Base-by-base conservation (phyloP, 2,113 vertebrate genomes). In the Scomber japonicus region DNA sequence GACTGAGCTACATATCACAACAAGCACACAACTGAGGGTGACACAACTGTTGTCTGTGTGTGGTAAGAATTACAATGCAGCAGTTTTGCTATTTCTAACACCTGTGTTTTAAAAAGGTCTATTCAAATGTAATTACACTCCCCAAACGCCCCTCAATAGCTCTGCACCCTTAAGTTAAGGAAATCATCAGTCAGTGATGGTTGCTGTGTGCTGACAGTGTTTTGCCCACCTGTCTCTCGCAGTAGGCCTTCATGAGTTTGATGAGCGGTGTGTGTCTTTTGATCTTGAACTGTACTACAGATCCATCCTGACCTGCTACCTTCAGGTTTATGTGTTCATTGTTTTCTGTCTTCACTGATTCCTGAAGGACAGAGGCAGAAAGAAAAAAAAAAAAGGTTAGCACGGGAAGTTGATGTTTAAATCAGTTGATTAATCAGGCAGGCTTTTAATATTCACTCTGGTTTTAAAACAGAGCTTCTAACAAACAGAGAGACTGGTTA, bases 231-330 rank as follows among this genome's bases (percentile, higher is more conserved):
- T 99, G 98, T 95, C 98, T 96, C 93, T 99, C 98, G 80, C 98
- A 99, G 95, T 99, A 99, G 78, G 98, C 98, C 95, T 97, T 99
- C 98, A 99, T 99, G 90, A 99, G 97, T 96, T 99, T 99, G 92
- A 95, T 97, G 95, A 99, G 98, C 89, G 97, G 97, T 75, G 98
- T 99, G 88, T 99, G 98, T 94, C 97, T 98, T 95, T 99, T 99
- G 93, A 99, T 99, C 95, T 99, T 99, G 95, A 99, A 99, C 94
- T 99, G 98, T 93, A 99, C 98, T 89, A 99, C 97, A 67, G 98
- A 99, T 84, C 98, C 97, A 94, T 99, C 98, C 95, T 99, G 98
- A 84, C 98, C 98, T 40, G 98, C 98, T 87, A 99, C 98, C 94
- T 99, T 99, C 93, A 99, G 94, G 95, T 99, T 99, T 94, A 99